A percentile compares a stretch with the other conserved stretches of the same genome.
These are phyloP conservation scores for Pterocles orientalis DNA, from an alignment of 2,113 vertebrate genomes.

Conservation along the genomic window DNA sequence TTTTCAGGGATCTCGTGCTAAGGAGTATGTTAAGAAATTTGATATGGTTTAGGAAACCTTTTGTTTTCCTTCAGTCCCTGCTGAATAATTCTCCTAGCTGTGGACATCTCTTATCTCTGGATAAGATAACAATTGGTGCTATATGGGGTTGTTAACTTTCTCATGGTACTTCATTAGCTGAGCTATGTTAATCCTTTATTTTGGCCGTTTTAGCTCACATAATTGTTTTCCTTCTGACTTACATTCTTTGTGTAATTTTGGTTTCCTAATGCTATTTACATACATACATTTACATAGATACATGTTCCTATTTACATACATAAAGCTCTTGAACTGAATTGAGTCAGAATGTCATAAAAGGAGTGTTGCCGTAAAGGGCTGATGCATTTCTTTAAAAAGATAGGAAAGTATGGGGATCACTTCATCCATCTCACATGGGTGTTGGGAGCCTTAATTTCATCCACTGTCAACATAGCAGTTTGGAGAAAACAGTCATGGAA, in stretches of 20 bases:
- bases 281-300: neutral
- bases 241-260: neutral
- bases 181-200: neutral
- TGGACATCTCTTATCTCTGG: conserved; percentile 7
- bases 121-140: neutral
- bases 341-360: neutral
- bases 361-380: neutral
- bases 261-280: neutral
- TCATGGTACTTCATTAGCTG: neutral
- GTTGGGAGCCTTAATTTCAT: neutral
- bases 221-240: neutral
- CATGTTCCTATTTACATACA: neutral
- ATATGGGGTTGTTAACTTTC: neutral
- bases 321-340: neutral
- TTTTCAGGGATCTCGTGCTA: neutral
- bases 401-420: neutral
- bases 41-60: neutral
- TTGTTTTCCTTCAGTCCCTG: neutral
- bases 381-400: neutral
- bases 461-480: neutral
- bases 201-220: neutral
- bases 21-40: neutral
- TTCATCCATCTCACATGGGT: neutral
- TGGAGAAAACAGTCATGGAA: neutral
- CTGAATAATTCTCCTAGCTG: conserved; percentile 11